Conservation (phyloP, 2,888 invertebrate species). For the Liopterus haemorrhoidalis region DNA sequence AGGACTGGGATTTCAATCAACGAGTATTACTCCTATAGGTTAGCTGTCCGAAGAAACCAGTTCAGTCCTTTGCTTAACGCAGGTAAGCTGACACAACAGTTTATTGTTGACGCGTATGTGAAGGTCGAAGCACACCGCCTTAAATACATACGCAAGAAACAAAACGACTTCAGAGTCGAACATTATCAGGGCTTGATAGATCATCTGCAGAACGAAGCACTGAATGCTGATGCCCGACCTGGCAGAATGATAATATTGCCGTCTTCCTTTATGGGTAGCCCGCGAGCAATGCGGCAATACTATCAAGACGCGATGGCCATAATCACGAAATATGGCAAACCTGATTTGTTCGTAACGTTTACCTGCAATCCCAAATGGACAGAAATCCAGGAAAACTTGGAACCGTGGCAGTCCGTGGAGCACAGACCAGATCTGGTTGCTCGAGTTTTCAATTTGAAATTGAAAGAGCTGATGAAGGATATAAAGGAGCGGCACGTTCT, state of each 20-base stretch:
- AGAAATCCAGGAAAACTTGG: not conserved
- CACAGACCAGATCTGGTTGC: not conserved
- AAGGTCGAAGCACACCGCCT: constrained; percentile 13
- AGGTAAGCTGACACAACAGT: constrained; percentile 24
- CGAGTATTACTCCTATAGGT: constrained; percentile 10
- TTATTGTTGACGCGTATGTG: constrained; percentile 13
- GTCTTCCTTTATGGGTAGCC: constrained; percentile 38
- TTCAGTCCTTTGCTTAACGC: constrained; percentile 11
- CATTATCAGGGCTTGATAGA: constrained; percentile 29
- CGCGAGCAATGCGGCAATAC: constrained; percentile 38
- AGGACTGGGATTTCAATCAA: too few species aligned
- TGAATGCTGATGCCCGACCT: constrained; percentile 24
- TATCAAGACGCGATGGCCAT: constrained; percentile 44
- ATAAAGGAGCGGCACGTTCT: constrained; percentile 12
- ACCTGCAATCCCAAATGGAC: not conserved
- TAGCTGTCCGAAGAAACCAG: constrained; percentile 3
- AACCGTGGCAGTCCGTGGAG: not conserved
- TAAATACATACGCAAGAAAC: not conserved
- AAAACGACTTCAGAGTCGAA: too few species aligned
- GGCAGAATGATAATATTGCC: constrained; percentile 39
- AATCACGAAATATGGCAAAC: too few species aligned
- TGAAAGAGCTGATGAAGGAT: constrained; percentile 16
- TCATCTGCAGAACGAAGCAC: constrained; percentile 32
- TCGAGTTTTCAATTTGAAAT: not conserved
- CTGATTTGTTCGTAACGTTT: too few species aligned